Conservation (phyloP, 2,888 invertebrate species). For the Leptopilina syphax region DNA sequence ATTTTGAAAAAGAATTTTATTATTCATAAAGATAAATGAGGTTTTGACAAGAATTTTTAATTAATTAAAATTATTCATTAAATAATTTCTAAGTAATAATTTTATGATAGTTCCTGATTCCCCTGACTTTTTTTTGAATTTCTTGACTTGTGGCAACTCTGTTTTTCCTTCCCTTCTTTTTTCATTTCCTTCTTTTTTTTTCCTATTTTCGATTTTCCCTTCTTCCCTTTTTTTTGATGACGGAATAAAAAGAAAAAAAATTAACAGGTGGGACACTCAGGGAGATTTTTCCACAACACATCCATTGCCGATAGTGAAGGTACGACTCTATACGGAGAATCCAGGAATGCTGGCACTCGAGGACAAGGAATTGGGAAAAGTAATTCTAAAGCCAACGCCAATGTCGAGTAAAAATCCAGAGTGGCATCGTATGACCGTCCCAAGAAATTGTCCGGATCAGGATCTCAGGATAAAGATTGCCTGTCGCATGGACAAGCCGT, state of each 20-base stretch:
- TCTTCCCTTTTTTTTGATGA: no score
- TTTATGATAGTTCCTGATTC: no score
- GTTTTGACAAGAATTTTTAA: no score
- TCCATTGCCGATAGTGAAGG: conserved; percentile 97
- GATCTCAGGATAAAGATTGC: conserved; percentile 98
- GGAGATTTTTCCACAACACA: conserved; percentile 99
- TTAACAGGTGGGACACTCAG: conserved; percentile 97
- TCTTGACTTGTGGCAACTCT: no score
- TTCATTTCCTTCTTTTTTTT: not conserved
- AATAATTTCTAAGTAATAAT: no score
- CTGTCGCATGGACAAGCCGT: conserved; percentile 98
- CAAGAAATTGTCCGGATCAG: conserved; percentile 96
- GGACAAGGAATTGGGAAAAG: conserved; percentile 98
- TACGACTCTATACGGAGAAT: conserved; percentile 98
- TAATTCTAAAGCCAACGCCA: conserved; percentile 91
- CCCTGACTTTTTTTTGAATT: no score
- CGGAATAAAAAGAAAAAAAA: not conserved
- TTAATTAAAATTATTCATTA: no score
- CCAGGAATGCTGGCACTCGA: conserved; percentile 98
- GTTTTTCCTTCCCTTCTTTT: no score
- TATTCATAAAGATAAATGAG: no score
- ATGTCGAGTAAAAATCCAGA: conserved; percentile 95
- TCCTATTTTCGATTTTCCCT: no score
- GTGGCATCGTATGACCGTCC: conserved; percentile 98
- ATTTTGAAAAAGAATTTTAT: no score